Evolutionary conservation across 2,113 vertebrate species (phyloP), one percentile per base, ranked within the genome.

Genomic region (Thalassoma bifasciatum): DNA sequence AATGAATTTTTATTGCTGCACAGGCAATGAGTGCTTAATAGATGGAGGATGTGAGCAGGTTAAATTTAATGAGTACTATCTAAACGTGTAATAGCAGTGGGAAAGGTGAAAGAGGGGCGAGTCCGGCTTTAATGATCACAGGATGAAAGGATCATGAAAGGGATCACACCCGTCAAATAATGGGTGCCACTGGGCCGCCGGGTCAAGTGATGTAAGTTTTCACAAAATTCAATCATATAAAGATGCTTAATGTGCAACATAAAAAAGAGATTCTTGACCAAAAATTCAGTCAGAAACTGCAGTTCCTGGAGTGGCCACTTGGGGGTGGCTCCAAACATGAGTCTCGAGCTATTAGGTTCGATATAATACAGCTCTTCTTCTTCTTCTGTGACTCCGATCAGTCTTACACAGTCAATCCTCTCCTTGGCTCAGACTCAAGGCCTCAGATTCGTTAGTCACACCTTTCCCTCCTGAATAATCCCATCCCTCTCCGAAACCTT

Each of bases 1-100:
- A 84, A 87, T 91, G 42, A 75, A 69, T 85, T 87, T 88, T 80
- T 85, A 85, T 84, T 87, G 77, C 69, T 56, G 79, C 68, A 49
- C 78, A 47, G 70, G 83, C 76, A 79, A 86, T 84, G 75, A 76
- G 66, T 38, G 51, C 42, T 17, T 63, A 72, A 81, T 76, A 60
- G 81, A 85, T 61, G 11, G 54, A 60, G 78, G 78, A 82, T 58
- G 72, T 5, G 14, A 81, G 74, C 83, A 47, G 73, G 78, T 84
- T 85, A 70, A 77, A 62, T 60, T 73, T 66, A 87, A 86, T 78
- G 70, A 82, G 84, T 79, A n/a, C 83, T 91, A 85, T 91, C 4
- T 47, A 60, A 83, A 73, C 42, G 66, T 77, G 75, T 69, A 66
- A 64, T 14, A 40, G 46, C 81, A 66, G 72, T 73, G 61, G 50